Percentiles rank a stretch among this genome's conserved stretches.
phyloP scores from a whole-genome alignment of 2,113 vertebrate species.

The Odocoileus hemionus region DNA sequence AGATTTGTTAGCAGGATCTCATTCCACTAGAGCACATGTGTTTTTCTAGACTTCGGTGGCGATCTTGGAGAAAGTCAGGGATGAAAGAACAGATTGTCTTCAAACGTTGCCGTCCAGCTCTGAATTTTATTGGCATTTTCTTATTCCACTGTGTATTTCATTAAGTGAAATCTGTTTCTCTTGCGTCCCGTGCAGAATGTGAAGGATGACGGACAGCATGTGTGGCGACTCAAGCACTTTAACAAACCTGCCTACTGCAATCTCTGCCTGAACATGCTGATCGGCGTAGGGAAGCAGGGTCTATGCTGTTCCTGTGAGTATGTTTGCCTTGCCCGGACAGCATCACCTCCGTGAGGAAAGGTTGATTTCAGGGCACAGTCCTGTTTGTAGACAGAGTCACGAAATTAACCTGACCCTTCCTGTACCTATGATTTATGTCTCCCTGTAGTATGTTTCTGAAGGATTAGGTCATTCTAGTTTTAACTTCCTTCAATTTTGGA shows the following conservation, averaged over 20 bases:
- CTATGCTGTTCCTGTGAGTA: slow-evolving; percentile 96
- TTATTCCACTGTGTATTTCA: slow-evolving; percentile 75
- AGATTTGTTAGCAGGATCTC: not conserved
- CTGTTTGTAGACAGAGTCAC: not conserved
- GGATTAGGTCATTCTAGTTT: not conserved
- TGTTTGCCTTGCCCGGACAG: not conserved
- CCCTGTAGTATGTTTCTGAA: not conserved
- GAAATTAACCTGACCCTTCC: not conserved
- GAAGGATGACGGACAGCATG: slow-evolving; percentile 95
- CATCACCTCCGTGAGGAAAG: not conserved
- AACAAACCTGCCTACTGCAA: slow-evolving; percentile 98
- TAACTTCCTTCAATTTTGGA: not conserved
- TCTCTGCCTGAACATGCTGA: slow-evolving; percentile 95
- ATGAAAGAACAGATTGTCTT: slow-evolving; percentile 81
- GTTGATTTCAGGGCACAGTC: accelerated
- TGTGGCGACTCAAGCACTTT: slow-evolving; percentile 97
- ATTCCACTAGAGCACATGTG: slow-evolving; percentile 35
- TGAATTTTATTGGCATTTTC: slow-evolving; percentile 75
- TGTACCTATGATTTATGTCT: not conserved
- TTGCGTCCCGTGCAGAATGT: slow-evolving; percentile 86
- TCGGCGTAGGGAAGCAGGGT: slow-evolving; percentile 94
- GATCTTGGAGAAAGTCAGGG: slow-evolving; percentile 72
- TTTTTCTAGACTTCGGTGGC: slow-evolving; percentile 66
- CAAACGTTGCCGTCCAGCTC: slow-evolving; percentile 71
- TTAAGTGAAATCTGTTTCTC: slow-evolving; percentile 79